Evolutionary conservation across 2,797 vertebrate genomes (phyloP).

Genomic region (Lacerta bilineata): DNA sequence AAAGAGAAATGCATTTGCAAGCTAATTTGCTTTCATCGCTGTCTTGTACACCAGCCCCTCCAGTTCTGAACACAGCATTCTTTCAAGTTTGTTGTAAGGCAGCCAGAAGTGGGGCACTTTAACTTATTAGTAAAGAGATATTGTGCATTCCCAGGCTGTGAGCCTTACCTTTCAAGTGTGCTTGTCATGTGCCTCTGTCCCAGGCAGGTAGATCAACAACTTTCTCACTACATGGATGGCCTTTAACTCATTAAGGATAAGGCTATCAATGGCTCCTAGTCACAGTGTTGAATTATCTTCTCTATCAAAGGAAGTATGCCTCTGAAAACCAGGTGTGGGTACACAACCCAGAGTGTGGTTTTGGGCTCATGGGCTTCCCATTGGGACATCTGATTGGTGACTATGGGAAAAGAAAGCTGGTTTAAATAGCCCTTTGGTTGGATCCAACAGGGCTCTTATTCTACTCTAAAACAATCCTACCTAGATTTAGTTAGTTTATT

Average conservation of each 20-base stretch:
- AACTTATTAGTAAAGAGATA: neutral
- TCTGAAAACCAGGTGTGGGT: too few relatives aligned
- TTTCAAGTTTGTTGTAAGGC: neutral
- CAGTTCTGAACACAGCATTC: neutral
- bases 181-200: neutral
- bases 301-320: too few relatives aligned
- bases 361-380: too few relatives aligned
- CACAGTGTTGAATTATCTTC: too few relatives aligned
- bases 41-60: neutral
- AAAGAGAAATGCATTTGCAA: neutral
- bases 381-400: too few relatives aligned
- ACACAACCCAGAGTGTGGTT: too few relatives aligned
- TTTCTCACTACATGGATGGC: too few relatives aligned
- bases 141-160: neutral
- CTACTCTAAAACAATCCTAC: neutral
- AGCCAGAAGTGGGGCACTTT: neutral
- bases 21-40: neutral
- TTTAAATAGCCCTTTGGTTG: too few relatives aligned
- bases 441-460: too few relatives aligned
- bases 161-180: neutral
- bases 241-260: too few relatives aligned
- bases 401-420: too few relatives aligned
- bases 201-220: neutral
- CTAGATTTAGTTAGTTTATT: neutral
- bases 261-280: too few relatives aligned